A percentile compares a stretch with the other conserved stretches of the same genome.
Evolutionary conservation across 1,140 invertebrate species (phyloP).

Genomic region (Gryllus bimaculatus): DNA sequence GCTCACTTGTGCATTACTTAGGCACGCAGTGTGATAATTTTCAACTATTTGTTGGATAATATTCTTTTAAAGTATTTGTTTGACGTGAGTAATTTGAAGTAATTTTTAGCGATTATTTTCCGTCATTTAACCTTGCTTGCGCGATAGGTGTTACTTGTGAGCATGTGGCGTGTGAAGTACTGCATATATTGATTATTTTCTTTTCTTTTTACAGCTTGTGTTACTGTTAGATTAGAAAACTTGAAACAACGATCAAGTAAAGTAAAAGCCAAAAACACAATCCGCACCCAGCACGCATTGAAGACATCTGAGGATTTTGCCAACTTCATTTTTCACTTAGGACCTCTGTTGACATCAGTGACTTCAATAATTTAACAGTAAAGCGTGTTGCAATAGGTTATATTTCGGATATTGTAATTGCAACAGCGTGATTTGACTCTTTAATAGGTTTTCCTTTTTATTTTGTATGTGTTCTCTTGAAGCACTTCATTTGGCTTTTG

Average conservation of each 20-base stretch:
- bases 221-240: constrained; percentile 60
- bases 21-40: too few species aligned
- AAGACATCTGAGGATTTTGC: constrained; percentile 79
- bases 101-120: too few species aligned
- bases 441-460: constrained; percentile 9
- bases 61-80: too few species aligned
- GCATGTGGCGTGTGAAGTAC: background rate
- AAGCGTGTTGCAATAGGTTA: constrained; percentile 8
- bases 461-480: constrained; percentile 21
- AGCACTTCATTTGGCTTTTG: constrained; percentile 14
- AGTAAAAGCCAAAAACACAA: constrained; percentile 46
- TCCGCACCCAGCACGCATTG: constrained; percentile 77
- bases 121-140: too few species aligned
- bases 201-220: constrained; percentile 60
- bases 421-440: constrained; percentile 9
- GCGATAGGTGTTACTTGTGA: too few species aligned
- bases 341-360: constrained; percentile 14
- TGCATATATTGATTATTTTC: constrained; percentile 16
- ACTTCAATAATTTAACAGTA: constrained; percentile 12
- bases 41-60: too few species aligned
- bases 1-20: too few species aligned
- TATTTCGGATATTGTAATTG: constrained; percentile 10
- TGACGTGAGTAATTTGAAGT: too few species aligned
- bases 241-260: constrained; percentile 31
- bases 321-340: constrained; percentile 25